A percentile compares a stretch with the other conserved stretches of the same genome.
Evolutionary conservation across 2,797 vertebrate genomes (phyloP).

Genomic region (Psittacula echo): DNA sequence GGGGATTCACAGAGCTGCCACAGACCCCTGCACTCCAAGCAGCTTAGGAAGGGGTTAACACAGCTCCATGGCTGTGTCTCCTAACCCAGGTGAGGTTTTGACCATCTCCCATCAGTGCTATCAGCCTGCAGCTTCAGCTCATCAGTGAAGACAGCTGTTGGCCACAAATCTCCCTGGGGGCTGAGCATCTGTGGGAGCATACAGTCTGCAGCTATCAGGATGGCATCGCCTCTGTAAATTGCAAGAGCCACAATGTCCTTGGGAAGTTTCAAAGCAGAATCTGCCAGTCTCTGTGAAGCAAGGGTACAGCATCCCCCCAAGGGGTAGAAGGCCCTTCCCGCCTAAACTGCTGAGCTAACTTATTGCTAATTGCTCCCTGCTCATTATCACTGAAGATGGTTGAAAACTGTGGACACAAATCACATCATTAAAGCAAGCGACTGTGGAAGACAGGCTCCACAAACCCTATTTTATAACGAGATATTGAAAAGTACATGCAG

Average conservation of each 20-base stretch:
- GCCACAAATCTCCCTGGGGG: rapidly evolving
- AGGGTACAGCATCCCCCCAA: background rate
- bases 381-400: rapidly evolving
- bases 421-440: rapidly evolving
- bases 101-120: no score
- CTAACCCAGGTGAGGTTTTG: background rate
- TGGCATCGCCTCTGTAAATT: rapidly evolving
- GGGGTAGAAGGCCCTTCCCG: background rate
- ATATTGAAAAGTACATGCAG: rapidly evolving
- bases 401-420: background rate
- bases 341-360: background rate
- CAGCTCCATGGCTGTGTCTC: rapidly evolving
- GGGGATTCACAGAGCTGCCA: rapidly evolving
- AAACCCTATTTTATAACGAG: background rate
- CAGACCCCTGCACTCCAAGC: rapidly evolving
- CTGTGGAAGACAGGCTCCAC: background rate
- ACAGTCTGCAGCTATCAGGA: background rate
- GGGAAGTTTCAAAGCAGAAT: background rate
- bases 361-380: background rate
- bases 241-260: rapidly evolving
- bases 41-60: background rate
- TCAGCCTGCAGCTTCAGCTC: rapidly evolving
- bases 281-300: background rate
- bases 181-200: background rate
- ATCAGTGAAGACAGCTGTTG: rapidly evolving